phyloP scores from a whole-genome alignment of 2,888 invertebrate species.

The Ramazzottius varieornatus region DNA sequence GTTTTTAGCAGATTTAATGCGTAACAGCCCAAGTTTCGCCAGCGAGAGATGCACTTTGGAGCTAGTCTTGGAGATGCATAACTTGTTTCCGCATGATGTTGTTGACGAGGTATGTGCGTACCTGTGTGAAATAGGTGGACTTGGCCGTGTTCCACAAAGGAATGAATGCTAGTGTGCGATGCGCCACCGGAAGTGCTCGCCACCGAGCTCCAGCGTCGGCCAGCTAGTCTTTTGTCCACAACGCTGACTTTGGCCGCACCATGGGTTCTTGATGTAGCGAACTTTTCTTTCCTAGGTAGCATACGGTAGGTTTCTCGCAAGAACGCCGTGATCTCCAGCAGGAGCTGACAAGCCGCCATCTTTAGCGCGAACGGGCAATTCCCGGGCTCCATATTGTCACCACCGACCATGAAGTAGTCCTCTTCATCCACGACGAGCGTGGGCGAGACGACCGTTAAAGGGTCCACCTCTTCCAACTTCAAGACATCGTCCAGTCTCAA shows the following conservation, averaged over 20 bases:
- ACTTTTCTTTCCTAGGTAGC: constrained; percentile 21
- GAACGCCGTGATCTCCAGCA: constrained; percentile 91
- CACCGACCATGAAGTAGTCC: neutral
- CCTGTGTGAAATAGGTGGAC: neutral
- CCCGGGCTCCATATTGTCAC: neutral
- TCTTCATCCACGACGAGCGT: neutral
- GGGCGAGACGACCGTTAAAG: neutral
- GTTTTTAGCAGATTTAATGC: too few relatives aligned
- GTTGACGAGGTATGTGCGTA: too few relatives aligned
- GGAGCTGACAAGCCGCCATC: constrained; percentile 65
- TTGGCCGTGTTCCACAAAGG: neutral
- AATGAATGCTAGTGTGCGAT: neutral
- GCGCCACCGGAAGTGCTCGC: neutral
- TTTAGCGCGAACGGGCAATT: constrained; percentile 35
- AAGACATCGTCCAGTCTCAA: neutral
- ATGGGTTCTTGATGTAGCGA: neutral
- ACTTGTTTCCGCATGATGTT: too few relatives aligned
- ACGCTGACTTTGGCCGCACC: neutral
- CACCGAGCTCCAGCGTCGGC: constrained; percentile 1
- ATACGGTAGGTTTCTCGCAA: constrained; percentile 75
- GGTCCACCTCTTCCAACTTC: neutral
- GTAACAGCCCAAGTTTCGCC: too few relatives aligned
- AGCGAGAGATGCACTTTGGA: too few relatives aligned
- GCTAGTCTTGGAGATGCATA: too few relatives aligned
- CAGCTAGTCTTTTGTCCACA: neutral